Conservation (phyloP, 2,888 invertebrate species). For the Gryllus longicercus region DNA sequence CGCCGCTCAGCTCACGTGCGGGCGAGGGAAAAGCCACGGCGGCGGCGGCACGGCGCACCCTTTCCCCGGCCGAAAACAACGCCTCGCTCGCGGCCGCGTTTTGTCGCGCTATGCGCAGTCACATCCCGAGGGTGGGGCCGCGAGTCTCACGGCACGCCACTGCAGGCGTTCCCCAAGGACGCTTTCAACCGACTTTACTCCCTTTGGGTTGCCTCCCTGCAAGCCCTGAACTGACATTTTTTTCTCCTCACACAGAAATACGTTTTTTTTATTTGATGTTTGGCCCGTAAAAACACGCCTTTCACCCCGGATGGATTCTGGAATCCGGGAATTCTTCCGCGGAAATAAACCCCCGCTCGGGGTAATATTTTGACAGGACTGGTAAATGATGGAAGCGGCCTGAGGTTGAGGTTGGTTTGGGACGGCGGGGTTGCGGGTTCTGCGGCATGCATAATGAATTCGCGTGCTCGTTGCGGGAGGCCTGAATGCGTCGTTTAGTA, state of each 20-base stretch:
- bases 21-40: background rate
- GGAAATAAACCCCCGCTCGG: background rate
- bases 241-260: background rate
- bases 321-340: background rate
- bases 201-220: no score
- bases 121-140: no score
- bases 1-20: background rate
- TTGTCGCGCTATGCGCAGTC: no score
- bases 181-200: no score
- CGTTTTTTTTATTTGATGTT: background rate
- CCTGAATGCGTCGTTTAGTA: background rate
- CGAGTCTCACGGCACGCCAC: no score
- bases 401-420: background rate
- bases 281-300: background rate
- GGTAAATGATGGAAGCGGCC: background rate
- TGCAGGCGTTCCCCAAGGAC: no score
- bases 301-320: background rate
- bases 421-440: background rate
- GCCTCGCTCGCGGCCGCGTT: no score
- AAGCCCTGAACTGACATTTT: background rate
- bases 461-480: background rate
- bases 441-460: conserved; percentile 8
- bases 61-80: no score
- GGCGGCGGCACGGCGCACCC: background rate
- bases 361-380: conserved; percentile 8